Evolutionary conservation across 2,888 invertebrate genomes (phyloP).

Genomic region (Drosophila diplacantha): DNA sequence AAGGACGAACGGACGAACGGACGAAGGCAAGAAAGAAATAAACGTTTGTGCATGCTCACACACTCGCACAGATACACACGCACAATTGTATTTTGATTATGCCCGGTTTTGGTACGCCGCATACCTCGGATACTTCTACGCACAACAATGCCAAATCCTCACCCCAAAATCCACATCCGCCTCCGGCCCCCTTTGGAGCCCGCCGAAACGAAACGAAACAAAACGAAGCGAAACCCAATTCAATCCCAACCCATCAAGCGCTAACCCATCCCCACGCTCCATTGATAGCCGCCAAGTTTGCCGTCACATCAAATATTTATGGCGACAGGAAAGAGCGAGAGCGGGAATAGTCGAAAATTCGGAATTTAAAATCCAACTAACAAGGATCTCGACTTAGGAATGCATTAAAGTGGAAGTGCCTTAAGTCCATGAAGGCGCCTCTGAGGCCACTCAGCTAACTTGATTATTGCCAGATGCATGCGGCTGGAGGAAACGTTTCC

Average conservation of each 20-base stretch:
- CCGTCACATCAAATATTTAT: slow-evolving; percentile 67
- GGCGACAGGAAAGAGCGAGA: slow-evolving; percentile 50
- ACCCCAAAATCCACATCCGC: slow-evolving; percentile 20
- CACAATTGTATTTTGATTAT: slow-evolving; percentile 72
- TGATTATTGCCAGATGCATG: background rate
- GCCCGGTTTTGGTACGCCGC: slow-evolving; percentile 72
- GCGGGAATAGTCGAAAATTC: slow-evolving; percentile 17
- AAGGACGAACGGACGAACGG: slow-evolving; percentile 1
- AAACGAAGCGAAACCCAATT: slow-evolving; percentile 10
- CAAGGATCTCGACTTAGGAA: slow-evolving; percentile 21
- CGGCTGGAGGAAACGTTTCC: too few species aligned
- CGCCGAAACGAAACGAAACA: slow-evolving; percentile 3
- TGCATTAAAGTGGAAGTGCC: slow-evolving; percentile 13
- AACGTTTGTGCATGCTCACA: slow-evolving; percentile 57
- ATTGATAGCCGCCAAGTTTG: slow-evolving; percentile 63
- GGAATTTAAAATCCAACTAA: slow-evolving; percentile 37
- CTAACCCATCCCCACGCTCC: slow-evolving; percentile 19
- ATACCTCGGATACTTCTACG: slow-evolving; percentile 71
- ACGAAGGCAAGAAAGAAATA: slow-evolving; percentile 34
- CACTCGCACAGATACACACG: slow-evolving; percentile 40
- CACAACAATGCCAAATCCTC: slow-evolving; percentile 63
- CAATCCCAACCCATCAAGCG: slow-evolving; percentile 19
- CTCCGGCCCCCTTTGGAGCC: background rate
- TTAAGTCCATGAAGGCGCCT: slow-evolving; percentile 3
- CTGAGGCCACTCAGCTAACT: background rate